These are phyloP conservation scores for Eulithis testata DNA, from an alignment of 2,888 invertebrate genomes.

Conservation along the genomic window DNA sequence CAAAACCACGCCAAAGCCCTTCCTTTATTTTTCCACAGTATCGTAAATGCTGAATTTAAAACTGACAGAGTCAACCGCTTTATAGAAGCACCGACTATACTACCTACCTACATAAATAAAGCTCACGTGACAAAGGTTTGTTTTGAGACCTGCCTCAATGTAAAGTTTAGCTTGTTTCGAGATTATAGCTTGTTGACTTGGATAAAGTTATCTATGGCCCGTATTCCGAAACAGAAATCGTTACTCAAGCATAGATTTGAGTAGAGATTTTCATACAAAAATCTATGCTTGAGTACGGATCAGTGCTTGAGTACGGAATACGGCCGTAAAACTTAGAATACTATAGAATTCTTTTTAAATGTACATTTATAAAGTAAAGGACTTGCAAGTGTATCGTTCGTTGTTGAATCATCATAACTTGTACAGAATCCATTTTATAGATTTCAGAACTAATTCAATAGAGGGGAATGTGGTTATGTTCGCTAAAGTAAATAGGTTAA, in stretches of 20 bases:
- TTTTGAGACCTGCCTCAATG: slow-evolving; percentile 9
- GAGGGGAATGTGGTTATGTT: slow-evolving; percentile 6
- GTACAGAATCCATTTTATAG: not conserved
- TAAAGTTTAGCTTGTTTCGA: not conserved
- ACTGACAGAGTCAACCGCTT: not conserved
- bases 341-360: too few species aligned
- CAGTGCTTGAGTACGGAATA: too few species aligned
- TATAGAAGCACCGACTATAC: not conserved
- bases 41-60: not conserved
- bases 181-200: slow-evolving; percentile 8
- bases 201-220: slow-evolving; percentile 9
- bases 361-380: too few species aligned
- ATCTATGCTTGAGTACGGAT: too few species aligned
- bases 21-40: not conserved
- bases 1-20: not conserved
- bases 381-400: too few species aligned
- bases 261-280: too few species aligned
- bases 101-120: not conserved
- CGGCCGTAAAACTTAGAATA: too few species aligned
- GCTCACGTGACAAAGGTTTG: slow-evolving; percentile 1
- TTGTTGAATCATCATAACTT: not conserved
- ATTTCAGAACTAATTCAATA: slow-evolving; percentile 2
- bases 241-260: too few species aligned
- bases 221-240: too few species aligned
- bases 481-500: slow-evolving; percentile 15